Conservation (phyloP, 2,888 invertebrate species). For the Cremastinae sp. region DNA sequence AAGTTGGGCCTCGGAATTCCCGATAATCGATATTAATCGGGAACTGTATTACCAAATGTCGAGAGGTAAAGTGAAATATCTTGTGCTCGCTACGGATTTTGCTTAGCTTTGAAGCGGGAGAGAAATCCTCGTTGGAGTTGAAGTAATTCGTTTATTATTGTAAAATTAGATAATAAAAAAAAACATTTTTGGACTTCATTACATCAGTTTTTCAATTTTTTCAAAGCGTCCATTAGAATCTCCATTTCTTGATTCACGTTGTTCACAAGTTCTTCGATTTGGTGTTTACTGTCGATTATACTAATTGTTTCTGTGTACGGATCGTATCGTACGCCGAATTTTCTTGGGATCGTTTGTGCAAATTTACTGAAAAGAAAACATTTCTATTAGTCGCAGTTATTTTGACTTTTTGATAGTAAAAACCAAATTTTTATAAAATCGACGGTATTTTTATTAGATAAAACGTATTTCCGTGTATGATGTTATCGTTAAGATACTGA, state of each 20-base stretch:
- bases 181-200: not conserved
- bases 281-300: conserved; percentile 94
- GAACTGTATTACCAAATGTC: no score
- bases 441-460: no score
- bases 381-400: conserved; percentile 1
- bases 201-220: conserved; percentile 83
- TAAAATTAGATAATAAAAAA: conserved; percentile 49
- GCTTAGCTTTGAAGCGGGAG: no score
- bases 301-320: conserved; percentile 97
- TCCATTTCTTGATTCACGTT: conserved; percentile 91
- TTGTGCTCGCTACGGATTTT: no score
- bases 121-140: no score
- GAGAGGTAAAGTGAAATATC: no score
- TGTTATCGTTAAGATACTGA: no score
- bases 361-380: conserved; percentile 87
- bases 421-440: no score
- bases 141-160: conserved; percentile 31
- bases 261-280: conserved; percentile 91
- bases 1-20: no score
- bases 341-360: conserved; percentile 93
- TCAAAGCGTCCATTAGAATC: conserved; percentile 88
- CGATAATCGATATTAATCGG: no score
- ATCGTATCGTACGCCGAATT: conserved; percentile 96
- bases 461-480: no score
- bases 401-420: conserved; percentile 16